Percentiles rank a stretch among this genome's conserved stretches.
phyloP scores from a whole-genome alignment of 2,113 vertebrate species.

The Rhinolophus sinicus region DNA sequence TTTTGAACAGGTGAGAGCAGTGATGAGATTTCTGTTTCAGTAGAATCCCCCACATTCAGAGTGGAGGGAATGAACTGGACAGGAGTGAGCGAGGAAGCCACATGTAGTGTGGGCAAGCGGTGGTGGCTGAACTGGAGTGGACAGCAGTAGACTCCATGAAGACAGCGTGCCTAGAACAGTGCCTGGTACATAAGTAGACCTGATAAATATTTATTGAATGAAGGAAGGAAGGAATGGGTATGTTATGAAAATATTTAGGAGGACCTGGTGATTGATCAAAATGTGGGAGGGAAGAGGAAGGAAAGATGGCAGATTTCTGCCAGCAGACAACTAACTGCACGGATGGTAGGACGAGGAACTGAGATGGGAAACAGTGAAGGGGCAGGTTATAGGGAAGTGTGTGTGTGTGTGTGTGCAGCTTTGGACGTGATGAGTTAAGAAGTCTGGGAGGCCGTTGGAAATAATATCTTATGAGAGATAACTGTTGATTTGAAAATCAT shows the following conservation, averaged over 20 bases:
- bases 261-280: background rate
- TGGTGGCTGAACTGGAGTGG: background rate
- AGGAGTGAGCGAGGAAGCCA: background rate
- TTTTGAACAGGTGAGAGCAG: background rate
- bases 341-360: background rate
- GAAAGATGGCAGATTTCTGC: background rate
- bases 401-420: background rate
- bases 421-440: background rate
- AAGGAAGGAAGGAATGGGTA: background rate
- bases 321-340: background rate
- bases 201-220: background rate
- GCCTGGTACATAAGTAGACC: background rate
- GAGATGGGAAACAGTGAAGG: background rate
- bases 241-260: conserved; percentile 23
- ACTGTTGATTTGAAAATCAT: background rate
- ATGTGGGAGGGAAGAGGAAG: background rate
- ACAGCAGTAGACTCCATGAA: background rate
- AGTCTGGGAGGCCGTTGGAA: background rate
- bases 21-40: background rate
- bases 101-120: background rate
- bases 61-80: background rate
- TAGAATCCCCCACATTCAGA: background rate
- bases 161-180: background rate
- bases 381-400: background rate
- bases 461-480: background rate